Conservation (phyloP, 2,113 vertebrate genomes). For the Callorhinus ursinus region DNA sequence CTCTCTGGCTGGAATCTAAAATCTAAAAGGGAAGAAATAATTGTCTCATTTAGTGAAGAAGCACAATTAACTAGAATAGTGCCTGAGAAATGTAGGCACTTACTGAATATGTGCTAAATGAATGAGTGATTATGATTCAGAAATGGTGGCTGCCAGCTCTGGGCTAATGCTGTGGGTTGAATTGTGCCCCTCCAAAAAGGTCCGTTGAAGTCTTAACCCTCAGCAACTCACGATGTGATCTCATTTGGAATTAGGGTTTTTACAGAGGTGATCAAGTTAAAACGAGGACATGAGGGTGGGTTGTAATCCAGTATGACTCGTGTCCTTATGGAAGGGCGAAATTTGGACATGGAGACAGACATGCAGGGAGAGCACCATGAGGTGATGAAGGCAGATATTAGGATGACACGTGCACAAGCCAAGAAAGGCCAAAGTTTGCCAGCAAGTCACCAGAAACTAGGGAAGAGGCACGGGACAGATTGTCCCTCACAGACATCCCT, state of each 20-base stretch:
- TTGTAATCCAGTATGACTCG: not conserved
- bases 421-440: not conserved
- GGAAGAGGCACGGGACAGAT: not conserved
- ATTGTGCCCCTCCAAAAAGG: not conserved
- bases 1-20: slow-evolving; percentile 10
- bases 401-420: not conserved
- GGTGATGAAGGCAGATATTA: not conserved
- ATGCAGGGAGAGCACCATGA: not conserved
- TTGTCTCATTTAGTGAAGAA: slow-evolving; percentile 18
- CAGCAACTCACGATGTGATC: not conserved
- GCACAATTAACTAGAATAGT: not conserved
- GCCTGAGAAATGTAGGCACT: not conserved
- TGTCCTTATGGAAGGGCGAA: not conserved
- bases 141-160: not conserved
- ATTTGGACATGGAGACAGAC: not conserved
- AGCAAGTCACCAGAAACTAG: not conserved
- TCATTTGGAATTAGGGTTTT: not conserved
- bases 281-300: not conserved
- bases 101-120: not conserved
- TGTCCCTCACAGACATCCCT: not conserved
- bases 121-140: not conserved
- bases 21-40: not conserved
- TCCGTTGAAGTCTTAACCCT: not conserved
- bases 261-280: not conserved
- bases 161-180: not conserved